These are phyloP conservation scores for Metallyticus violacea DNA, from an alignment of 2,888 invertebrate genomes.

Conservation along the genomic window DNA sequence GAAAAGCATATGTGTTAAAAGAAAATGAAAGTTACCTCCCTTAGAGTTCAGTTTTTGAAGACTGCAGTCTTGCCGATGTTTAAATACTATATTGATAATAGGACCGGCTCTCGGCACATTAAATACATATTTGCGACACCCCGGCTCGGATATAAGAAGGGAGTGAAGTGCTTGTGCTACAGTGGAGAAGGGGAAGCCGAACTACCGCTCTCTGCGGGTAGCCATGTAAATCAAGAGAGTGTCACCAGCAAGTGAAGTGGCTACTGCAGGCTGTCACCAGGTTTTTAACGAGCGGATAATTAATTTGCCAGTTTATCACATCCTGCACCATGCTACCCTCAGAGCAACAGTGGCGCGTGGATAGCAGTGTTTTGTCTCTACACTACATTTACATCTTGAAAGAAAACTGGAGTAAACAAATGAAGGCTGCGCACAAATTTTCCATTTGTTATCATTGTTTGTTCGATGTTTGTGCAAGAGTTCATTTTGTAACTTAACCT, in stretches of 20 bases:
- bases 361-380: neutral
- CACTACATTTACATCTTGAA: neutral
- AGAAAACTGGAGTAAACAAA: no score
- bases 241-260: conserved; percentile 9
- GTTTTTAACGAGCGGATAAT: conserved; percentile 26
- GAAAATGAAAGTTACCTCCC: no score
- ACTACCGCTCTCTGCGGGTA: neutral
- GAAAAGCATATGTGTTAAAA: no score
- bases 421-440: no score
- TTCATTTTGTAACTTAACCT: no score
- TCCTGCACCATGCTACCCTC: neutral
- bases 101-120: neutral
- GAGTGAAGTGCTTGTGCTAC: neutral
- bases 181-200: neutral
- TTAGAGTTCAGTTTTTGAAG: no score
- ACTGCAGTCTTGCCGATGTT: no score
- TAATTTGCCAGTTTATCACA: conserved; percentile 28
- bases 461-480: no score
- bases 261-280: conserved; percentile 21
- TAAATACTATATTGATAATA: no score
- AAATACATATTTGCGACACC: neutral
- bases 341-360: neutral
- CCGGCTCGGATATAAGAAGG: neutral
- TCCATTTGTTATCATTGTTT: no score
- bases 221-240: conserved; percentile 5